Evolutionary conservation across 2,797 vertebrate species (phyloP), one percentile per base, ranked within the genome.

Genomic region (Muraenolepis orangiensis): DNA sequence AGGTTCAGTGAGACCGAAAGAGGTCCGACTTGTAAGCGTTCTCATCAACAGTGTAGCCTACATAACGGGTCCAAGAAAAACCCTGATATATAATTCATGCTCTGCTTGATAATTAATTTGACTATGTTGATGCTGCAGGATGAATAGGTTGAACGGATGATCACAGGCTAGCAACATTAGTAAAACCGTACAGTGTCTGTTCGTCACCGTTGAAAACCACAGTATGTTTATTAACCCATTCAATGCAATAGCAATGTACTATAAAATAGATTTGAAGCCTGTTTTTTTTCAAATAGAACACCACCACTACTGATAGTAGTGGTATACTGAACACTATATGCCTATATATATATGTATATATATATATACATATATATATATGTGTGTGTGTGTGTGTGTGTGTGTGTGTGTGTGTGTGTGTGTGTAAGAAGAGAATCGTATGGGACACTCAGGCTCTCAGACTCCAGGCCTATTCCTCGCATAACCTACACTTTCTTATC

Each of bases 401-500:
- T n/a, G n/a, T n/a, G n/a, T n/a, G n/a, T n/a, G n/a, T n/a, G n/a
- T n/a, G n/a, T n/a, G n/a, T n/a, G n/a, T n/a, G n/a, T n/a, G n/a
- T n/a, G n/a, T n/a, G n/a, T n/a, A n/a, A n/a, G n/a, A n/a, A 77
- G 57, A 73, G 61, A 77, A 72, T 76, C 72, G 69, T 12, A 46
- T 10, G 20, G 20, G 74, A 78, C 38, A 81, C 72, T 42, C 34
- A 1, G 70, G 74, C 74, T 13, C 72, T 64, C 51, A 70, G 57
- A 40, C 74, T 73, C 28, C 74, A 66, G 81, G 72, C 73, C 76
- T 23, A 20, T 71, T 81, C 32, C 70, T 85, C 80, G 81, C 81
- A 79, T 79, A n/a, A 11, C 20, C 20, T 57, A 69, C 82, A 69
- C 82, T 78, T 78, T 85, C 84, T 87, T 87, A 85, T 88, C 76